Base-by-base conservation (phyloP, 1,140 invertebrate species). In the Scaptomyza montana region DNA sequence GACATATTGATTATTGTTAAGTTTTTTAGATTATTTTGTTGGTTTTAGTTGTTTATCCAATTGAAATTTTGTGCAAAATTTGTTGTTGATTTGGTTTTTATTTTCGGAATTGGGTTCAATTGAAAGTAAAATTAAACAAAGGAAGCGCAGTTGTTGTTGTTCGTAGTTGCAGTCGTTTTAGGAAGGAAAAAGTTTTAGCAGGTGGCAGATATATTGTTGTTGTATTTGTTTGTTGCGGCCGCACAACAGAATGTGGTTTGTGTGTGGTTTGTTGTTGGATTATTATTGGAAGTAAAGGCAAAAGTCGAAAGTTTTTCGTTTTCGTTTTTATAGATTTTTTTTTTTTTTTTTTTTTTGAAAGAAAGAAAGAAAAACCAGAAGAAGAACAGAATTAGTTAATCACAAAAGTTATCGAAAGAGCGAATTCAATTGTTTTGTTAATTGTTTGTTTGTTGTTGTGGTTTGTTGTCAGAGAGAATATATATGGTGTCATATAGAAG, bases 301-400 rank as follows among this genome's bases (percentile, higher is more conserved):
- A 56, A 21, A 54, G 57, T 72, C 65, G 65, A 57, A 56, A 67
- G 55, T 63, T 81, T 59, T 75, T 64, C 50, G 61, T 74, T 70
- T 64, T 39, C 36, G 7, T 41, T 68, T 55, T 61, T 79, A n/a
- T 54, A 50, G 21, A 53, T 63, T 50, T 69, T 56, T 41, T 45
- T 57, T 68, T 72, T 65, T 69, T 78, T 74, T 68, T 84, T 55
- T n/a, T n/a, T n/a, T n/a, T n/a, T n/a, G n/a, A n/a, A n/a, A n/a
- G 71, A 80, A 89, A 89, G 79, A 89, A 87, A 87, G 77, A 89
- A 85, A 89, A 90, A 89, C 65, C 70, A 89, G 77, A 89, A 89
- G 75, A 89, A 79, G 69, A 89, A 89, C 74, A 90, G 64, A 89
- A 85, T 89, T 89, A 89, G 80, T 89, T 79, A 59, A 61, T 86